Evolutionary conservation across 2,888 invertebrate genomes (phyloP).

Genomic region (Pyralis farinalis): DNA sequence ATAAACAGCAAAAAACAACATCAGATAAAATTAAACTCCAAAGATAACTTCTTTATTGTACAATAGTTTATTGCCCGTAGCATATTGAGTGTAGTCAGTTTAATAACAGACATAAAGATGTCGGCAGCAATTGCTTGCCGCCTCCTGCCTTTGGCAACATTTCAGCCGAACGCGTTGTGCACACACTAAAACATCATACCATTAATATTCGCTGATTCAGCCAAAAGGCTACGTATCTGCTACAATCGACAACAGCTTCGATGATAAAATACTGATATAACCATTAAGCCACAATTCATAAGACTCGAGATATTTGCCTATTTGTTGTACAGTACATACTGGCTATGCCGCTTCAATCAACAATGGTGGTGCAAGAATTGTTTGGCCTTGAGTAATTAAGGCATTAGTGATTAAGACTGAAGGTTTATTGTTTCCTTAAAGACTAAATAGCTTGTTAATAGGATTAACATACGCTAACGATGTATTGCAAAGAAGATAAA

Average conservation of each 20-base stretch:
- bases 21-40: neutral
- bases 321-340: too few species aligned
- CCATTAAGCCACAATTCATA: neutral
- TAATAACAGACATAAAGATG: neutral
- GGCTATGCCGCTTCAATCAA: too few species aligned
- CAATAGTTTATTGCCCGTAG: neutral
- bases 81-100: neutral
- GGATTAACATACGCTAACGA: too few species aligned
- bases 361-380: too few species aligned
- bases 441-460: too few species aligned
- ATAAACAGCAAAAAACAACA: too few species aligned
- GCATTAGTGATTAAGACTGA: too few species aligned
- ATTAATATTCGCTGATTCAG: slow-evolving; percentile 58
- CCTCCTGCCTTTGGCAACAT: slow-evolving; percentile 48
- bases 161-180: slow-evolving; percentile 42
- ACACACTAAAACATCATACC: slow-evolving; percentile 47
- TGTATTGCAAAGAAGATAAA: too few species aligned
- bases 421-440: too few species aligned
- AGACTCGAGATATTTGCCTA: too few species aligned
- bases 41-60: slow-evolving; percentile 1
- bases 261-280: neutral
- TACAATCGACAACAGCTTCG: neutral
- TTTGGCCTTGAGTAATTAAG: too few species aligned
- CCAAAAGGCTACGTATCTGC: slow-evolving; percentile 30
- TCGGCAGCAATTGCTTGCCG: neutral